Evolutionary conservation across 2,113 vertebrate genomes (phyloP).

Genomic region (Menura novaehollandiae): DNA sequence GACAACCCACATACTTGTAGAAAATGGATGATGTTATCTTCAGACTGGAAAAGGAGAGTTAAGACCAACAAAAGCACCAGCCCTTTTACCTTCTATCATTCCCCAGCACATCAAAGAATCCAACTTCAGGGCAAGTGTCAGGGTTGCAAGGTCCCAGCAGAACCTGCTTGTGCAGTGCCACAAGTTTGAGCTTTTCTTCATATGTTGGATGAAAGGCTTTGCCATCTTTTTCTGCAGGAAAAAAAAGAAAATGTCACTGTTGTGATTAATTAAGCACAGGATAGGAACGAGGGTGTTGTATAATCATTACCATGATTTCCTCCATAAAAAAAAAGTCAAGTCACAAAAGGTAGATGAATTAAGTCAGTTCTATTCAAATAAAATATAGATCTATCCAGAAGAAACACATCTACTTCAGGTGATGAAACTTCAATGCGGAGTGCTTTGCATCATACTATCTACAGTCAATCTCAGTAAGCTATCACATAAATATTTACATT

Average conservation of each 20-base stretch:
- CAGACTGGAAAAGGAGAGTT: background rate
- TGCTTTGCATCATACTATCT: background rate
- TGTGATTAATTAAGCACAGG: background rate
- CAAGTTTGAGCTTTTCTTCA: conserved; percentile 94
- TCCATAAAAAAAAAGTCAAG: background rate
- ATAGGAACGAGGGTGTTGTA: background rate
- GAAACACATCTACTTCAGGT: background rate
- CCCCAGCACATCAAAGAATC: conserved; percentile 97
- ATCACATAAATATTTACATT: background rate
- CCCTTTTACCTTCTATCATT: conserved; percentile 92
- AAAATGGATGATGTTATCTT: background rate
- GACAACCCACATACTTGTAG: background rate
- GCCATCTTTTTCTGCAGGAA: conserved; percentile 89
- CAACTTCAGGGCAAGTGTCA: conserved; percentile 93
- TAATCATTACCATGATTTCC: background rate
- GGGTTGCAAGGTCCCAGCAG: conserved; percentile 92
- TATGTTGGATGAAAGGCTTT: conserved; percentile 99
- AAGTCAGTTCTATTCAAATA: background rate
- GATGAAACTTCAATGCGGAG: background rate
- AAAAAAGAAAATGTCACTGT: background rate
- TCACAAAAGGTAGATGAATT: background rate
- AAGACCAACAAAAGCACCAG: background rate
- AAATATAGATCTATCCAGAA: background rate
- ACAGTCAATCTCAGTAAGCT: background rate
- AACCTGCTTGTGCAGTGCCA: conserved; percentile 94